Evolutionary conservation across 2,113 vertebrate species (phyloP).

Genomic region (Odocoileus hemionus): DNA sequence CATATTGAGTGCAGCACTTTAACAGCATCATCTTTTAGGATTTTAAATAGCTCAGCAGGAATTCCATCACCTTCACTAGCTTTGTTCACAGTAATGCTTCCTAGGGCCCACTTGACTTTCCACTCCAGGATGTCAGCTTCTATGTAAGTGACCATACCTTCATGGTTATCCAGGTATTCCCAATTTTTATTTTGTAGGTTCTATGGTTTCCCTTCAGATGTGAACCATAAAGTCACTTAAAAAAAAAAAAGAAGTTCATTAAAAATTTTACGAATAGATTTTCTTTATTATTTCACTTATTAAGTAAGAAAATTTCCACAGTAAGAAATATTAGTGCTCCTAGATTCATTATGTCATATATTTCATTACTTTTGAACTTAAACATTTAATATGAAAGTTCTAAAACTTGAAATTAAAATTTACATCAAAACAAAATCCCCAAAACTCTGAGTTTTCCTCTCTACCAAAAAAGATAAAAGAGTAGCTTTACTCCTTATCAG

Average conservation of each 20-base stretch:
- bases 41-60: neutral
- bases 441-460: neutral
- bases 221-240: neutral
- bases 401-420: slow-evolving; percentile 7
- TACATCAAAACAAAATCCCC: neutral
- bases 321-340: neutral
- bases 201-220: neutral
- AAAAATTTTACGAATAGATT: neutral
- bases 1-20: neutral
- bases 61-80: neutral
- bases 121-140: neutral
- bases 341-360: neutral
- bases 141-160: neutral
- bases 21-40: neutral
- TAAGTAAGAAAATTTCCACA: neutral
- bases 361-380: neutral
- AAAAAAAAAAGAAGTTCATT: neutral
- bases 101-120: neutral
- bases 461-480: neutral
- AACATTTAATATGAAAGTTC: neutral
- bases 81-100: neutral
- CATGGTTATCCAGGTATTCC: neutral
- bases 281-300: slow-evolving; percentile 1
- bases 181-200: neutral
- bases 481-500: neutral